Percentiles rank a stretch among this genome's conserved stretches.
Evolutionary conservation across 2,888 invertebrate species (phyloP).

Genomic region (Agrotis segetum): DNA sequence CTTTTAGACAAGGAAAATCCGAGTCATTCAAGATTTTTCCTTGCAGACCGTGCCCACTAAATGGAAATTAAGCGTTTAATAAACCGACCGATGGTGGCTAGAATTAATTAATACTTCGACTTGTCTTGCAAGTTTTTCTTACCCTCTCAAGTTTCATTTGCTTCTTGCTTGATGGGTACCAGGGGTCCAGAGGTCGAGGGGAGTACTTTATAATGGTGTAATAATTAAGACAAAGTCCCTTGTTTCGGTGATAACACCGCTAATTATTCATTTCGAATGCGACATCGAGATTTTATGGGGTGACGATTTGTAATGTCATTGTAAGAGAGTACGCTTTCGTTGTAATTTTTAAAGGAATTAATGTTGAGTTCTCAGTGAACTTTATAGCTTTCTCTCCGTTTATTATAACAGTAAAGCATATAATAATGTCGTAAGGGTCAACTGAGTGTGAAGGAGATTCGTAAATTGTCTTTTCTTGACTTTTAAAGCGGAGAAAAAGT

Average conservation of each 20-base stretch:
- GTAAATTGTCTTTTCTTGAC: constrained; percentile 48
- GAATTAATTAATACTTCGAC: constrained; percentile 88
- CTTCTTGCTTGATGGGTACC: constrained; percentile 73
- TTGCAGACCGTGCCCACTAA: constrained; percentile 78
- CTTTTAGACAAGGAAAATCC: constrained; percentile 82
- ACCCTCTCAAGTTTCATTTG: constrained; percentile 81
- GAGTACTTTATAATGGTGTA: constrained; percentile 86
- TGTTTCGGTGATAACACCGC: constrained; percentile 82
- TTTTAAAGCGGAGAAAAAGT: not conserved
- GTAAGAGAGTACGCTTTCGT: constrained; percentile 55
- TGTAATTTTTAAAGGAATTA: constrained; percentile 63
- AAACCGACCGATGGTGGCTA: constrained; percentile 82
- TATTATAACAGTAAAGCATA: constrained; percentile 42
- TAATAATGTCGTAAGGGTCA: constrained; percentile 53
- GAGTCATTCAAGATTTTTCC: constrained; percentile 79
- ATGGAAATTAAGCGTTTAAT: constrained; percentile 89
- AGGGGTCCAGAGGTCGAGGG: constrained; percentile 79
- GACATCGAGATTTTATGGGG: constrained; percentile 84
- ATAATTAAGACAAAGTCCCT: constrained; percentile 89
- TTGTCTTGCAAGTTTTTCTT: constrained; percentile 84
- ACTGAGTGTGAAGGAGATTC: constrained; percentile 35
- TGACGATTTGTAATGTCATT: constrained; percentile 81
- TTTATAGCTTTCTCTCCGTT: constrained; percentile 57
- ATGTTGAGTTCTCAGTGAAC: constrained; percentile 42
- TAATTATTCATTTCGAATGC: constrained; percentile 86